Evolutionary conservation across 1,140 invertebrate species (phyloP), one percentile per base, ranked within the genome.

Genomic region (Brachionus plicatilis): DNA sequence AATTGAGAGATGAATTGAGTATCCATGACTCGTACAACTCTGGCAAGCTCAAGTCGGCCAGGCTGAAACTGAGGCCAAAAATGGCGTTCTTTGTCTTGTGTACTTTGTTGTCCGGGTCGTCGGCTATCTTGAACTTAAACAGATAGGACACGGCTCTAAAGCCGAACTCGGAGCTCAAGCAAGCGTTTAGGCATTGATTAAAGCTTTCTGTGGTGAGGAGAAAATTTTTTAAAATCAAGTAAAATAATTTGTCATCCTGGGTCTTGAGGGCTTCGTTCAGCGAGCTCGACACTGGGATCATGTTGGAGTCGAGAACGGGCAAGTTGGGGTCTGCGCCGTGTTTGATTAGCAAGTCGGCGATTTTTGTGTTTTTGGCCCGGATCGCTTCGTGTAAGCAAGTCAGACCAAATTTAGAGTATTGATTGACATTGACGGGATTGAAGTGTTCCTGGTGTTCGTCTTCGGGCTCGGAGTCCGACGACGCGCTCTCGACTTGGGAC

Each of bases 331-430:
- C 37, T 45, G 82, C 82, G 41, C 82, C 82, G 17, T 83, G 24
- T 41, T n/a, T 14, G 27, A 83, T 50, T 8, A 83, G 65, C 11
- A 83, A 12, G 11, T 68, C 24, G 4, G 53, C 47, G 20, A 83
- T 68, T 72, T 83, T 37, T 11, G 29, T 17, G 68, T 83, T 83
- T 50, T 68, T 41, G 6, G 56, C 11, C 47, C 43, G n/a, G 7
- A 83, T 27, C n/a, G 82, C 17, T 83, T 83, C 82, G 29, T 83
- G 82, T 50, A 83, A 72, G 11, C 60, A 66, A 17, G 82, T 70
- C 17, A 66, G n/a, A n/a, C 82, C 82, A 70, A 43, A 68, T 37
- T 83, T 83, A 7, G 82, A 83, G 68, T 83, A 72, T 41, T 56
- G 27, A 29, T 83, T 68, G 5, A 83, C 17, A 68, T 83, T 68